These are phyloP conservation scores for Aphaenogaster floridana DNA, from an alignment of 1,140 invertebrate species.

Conservation along the genomic window DNA sequence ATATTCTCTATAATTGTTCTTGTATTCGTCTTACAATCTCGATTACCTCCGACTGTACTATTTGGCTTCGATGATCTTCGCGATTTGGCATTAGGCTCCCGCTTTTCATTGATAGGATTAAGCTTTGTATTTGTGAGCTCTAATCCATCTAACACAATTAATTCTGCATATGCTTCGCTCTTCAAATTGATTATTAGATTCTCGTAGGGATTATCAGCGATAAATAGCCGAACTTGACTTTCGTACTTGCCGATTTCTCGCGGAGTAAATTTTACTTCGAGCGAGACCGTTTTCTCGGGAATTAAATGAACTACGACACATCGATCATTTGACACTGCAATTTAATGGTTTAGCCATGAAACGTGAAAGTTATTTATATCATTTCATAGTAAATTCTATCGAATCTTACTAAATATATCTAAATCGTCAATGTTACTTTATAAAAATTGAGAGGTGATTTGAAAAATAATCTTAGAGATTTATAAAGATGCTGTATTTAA, in stretches of 20 bases:
- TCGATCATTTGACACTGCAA: slow-evolving; percentile 54
- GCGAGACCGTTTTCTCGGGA: slow-evolving; percentile 47
- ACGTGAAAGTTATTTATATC: not conserved
- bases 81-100: not conserved
- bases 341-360: not conserved
- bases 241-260: slow-evolving; percentile 52
- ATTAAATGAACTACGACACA: slow-evolving; percentile 51
- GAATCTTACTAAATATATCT: slow-evolving; percentile 5
- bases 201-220: slow-evolving; percentile 81
- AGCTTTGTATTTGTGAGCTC: slow-evolving; percentile 55
- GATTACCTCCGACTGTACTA: not conserved
- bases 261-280: slow-evolving; percentile 72
- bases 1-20: not conserved
- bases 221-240: slow-evolving; percentile 66
- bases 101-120: not conserved
- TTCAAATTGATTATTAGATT: slow-evolving; percentile 70
- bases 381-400: not conserved
- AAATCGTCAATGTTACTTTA: not conserved
- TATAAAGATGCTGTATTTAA: not conserved
- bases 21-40: not conserved
- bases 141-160: slow-evolving; percentile 76
- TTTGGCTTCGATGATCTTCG: slow-evolving; percentile 37
- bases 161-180: slow-evolving; percentile 76
- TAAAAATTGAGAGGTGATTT: not conserved
- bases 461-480: not conserved